Conservation (phyloP, 1,140 invertebrate genomes). For the Drosophila lacertosa region DNA sequence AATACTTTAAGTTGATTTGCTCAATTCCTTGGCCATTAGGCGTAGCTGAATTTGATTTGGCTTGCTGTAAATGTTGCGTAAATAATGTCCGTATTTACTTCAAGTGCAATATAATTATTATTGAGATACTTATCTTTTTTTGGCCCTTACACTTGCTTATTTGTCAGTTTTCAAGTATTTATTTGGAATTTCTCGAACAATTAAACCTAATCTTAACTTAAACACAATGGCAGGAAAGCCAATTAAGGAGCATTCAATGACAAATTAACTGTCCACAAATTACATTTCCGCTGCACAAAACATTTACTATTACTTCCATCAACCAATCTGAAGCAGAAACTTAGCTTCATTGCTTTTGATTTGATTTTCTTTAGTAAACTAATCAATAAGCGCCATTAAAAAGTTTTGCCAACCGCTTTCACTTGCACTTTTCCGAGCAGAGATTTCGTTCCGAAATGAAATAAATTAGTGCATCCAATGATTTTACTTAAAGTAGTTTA, state of each 20-base stretch:
- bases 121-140: not conserved
- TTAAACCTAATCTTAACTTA: not conserved
- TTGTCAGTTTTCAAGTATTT: not conserved
- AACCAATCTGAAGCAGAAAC: constrained; percentile 17
- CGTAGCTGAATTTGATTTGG: constrained; percentile 23
- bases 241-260: constrained; percentile 8
- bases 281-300: not conserved
- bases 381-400: constrained; percentile 70
- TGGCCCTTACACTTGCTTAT: no score
- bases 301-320: constrained; percentile 10
- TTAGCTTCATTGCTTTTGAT: constrained; percentile 24
- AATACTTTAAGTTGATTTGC: constrained; percentile 38
- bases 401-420: constrained; percentile 53
- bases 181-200: not conserved
- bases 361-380: constrained; percentile 20
- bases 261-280: constrained; percentile 29
- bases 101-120: not conserved
- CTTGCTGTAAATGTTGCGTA: constrained; percentile 4
- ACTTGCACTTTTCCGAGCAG: constrained; percentile 29
- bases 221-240: not conserved
- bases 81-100: constrained; percentile 21
- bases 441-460: constrained; percentile 50
- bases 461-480: constrained; percentile 46
- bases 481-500: constrained; percentile 1
- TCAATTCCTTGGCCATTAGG: constrained; percentile 30